Base-by-base conservation (phyloP, 2,888 invertebrate species). In the Luperina nickerlii region DNA sequence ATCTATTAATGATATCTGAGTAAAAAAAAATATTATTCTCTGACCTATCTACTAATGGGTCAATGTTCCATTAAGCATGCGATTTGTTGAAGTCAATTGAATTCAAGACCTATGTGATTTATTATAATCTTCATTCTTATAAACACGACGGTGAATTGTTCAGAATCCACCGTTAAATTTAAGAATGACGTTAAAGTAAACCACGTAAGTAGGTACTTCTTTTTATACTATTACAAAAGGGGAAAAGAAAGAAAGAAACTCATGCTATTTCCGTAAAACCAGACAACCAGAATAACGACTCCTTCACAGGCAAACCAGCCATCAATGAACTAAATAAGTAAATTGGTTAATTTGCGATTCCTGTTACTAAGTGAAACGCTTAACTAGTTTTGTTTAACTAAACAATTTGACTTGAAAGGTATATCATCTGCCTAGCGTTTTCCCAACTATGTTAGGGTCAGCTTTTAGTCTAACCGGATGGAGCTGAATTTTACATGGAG, bases 381-480 rank as follows among this genome's bases (percentile, higher is more conserved):
- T 88, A 88, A 89, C 86, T 89, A 82, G 79, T 74, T 81, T 84
- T 80, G 81, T 86, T 87, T 78, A 77, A 81, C 65, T 82, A 68
- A 60, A 62, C 75, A 85, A 83, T 89, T 87, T 83, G 74, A 84
- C 81, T 86, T 86, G 77, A 89, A 82, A 86, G 82, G 75, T 73
- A 48, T 5, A 5, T 48, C 48, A 15, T 48, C 15, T 48, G 48
- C 48, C 15, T 15, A 48, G 48, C 48, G 15, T 48, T 15, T 48
- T 48, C 15, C 15, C 48, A 48, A 48, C 15, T 48, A 48, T 48
- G 48, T 15, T 48, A 11, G 4, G 15, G 15, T 13, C 48, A 6
- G 15, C 48, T 48, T 48, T 15, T 15, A 48, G 15, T 48, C 48
- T 48, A 48, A 48, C 15, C 15, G 5, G 15, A 48, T 48, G 15